Base-by-base conservation (phyloP, 2,797 vertebrate genomes). In the Aeoliscus strigatus region DNA sequence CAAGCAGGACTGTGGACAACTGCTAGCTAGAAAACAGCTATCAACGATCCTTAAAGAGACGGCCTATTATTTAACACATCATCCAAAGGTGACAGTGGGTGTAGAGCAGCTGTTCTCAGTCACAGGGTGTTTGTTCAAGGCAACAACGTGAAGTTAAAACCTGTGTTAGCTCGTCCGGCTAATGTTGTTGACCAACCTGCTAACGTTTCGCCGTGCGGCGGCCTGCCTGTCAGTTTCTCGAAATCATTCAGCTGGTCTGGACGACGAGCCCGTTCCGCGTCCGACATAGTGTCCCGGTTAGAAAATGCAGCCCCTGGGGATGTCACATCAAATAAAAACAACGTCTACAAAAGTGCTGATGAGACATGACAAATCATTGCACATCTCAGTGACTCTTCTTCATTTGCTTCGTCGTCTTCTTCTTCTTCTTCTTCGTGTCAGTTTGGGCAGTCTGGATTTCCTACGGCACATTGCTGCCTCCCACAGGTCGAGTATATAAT, bases 171-270 rank as follows among this genome's bases (percentile, higher is more conserved):
- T 43, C 29, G 16, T 21, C n/a, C 4, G 24, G 70, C 54, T 80
- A 50, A 55, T 70, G 69, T 60, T 69, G 56, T 61, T 17, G 61
- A 90, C 91, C 86, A 79, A 94, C 92, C 91, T 88, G 91, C 83
- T 73, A 73, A 14, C 60, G 54, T 65, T 44, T 73, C 77, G 57
- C 75, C 62, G 65, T 84, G 73, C 50, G 87, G 86, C 78, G 90
- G 90, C 83, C 91, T 86, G 75, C 85, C 86, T 72, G 84, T 83
- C 76, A 96, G 82, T 64, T 74, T 90, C 74, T 93, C 88, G 72
- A 96, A 97, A 65, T 68, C 88, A 73, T 93, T 94, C 73, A 96
- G 90, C 74, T 86, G 87, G 41, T 85, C 86, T 33, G 43, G 54
- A 66, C 73, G 75, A 55, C 77, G 74, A 44, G 58, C 65, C 9